Percentiles rank a stretch among this genome's conserved stretches.
phyloP scores from a whole-genome alignment of 2,113 vertebrate species.

The Lanius collurio region DNA sequence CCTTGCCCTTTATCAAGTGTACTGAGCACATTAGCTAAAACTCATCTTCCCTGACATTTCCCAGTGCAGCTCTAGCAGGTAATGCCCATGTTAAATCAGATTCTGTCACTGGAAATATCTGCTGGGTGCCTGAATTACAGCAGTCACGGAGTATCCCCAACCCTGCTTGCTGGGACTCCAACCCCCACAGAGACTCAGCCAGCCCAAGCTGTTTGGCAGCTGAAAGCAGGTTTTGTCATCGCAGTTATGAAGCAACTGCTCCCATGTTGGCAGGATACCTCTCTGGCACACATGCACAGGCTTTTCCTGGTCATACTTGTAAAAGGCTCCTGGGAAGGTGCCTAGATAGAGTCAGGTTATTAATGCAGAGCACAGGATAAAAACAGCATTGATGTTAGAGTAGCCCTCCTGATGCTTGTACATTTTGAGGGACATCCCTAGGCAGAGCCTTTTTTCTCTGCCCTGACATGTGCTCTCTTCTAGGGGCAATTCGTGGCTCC shows the following conservation, averaged over 20 bases:
- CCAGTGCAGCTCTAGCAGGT: background rate
- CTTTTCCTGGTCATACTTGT: background rate
- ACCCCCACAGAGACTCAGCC: background rate
- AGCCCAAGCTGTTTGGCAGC: background rate
- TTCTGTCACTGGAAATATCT: background rate
- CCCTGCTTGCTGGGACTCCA: background rate
- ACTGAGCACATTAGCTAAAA: background rate
- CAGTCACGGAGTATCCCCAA: background rate
- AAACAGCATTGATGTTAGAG: background rate
- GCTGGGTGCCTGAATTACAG: background rate
- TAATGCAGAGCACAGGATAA: background rate
- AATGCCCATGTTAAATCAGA: background rate
- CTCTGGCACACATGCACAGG: background rate
- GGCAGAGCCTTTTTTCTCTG: background rate
- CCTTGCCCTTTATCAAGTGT: background rate
- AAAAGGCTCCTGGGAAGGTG: background rate
- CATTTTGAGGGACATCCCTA: rapidly evolving
- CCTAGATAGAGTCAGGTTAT: background rate
- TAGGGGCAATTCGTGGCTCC: background rate
- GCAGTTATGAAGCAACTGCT: background rate
- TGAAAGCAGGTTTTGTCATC: constrained; percentile 21
- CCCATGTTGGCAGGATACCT: background rate
- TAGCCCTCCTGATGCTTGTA: background rate
- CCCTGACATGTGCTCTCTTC: rapidly evolving
- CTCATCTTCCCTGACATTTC: constrained; percentile 25